Conservation (phyloP, 1,140 invertebrate species). For the Sycophila sp. region DNA sequence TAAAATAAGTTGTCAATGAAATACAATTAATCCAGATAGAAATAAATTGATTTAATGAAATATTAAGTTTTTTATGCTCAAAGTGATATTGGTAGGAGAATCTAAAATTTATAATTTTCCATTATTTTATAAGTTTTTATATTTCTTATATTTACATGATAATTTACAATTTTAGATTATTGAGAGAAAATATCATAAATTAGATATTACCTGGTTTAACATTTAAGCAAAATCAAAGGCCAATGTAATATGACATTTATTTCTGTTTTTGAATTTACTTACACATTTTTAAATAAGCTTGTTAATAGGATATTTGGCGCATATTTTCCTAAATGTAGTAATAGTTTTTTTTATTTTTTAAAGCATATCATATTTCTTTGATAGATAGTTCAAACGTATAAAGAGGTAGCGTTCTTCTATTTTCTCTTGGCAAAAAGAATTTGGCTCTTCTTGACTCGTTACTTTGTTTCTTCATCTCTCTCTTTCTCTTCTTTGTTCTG, state of each 20-base stretch:
- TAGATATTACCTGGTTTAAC: conserved; percentile 5
- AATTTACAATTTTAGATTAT: conserved; percentile 26
- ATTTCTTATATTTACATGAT: conserved; percentile 44
- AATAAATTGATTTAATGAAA: background rate
- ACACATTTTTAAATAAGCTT: conserved; percentile 36
- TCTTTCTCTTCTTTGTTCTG: background rate
- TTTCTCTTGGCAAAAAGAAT: conserved; percentile 19
- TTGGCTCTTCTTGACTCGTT: background rate
- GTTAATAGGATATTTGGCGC: conserved; percentile 30
- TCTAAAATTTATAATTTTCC: no score
- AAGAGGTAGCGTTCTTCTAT: conserved; percentile 19
- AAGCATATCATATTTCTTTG: conserved; percentile 22
- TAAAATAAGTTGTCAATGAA: no score
- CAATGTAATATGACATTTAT: conserved; percentile 36
- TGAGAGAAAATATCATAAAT: conserved; percentile 22
- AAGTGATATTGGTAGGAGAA: no score
- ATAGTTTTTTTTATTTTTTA: conserved; percentile 9
- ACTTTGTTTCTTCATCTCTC: background rate
- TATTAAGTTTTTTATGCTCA: background rate
- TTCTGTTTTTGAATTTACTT: conserved; percentile 30
- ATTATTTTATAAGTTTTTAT: conserved; percentile 23
- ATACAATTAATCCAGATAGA: no score
- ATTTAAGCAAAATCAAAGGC: conserved; percentile 31
- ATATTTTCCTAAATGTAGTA: conserved; percentile 33
- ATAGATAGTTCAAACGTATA: conserved; percentile 2